Percentiles rank a stretch among this genome's conserved stretches.
Evolutionary conservation across 2,888 invertebrate species (phyloP).

Genomic region (Pristionchus arcanus): DNA sequence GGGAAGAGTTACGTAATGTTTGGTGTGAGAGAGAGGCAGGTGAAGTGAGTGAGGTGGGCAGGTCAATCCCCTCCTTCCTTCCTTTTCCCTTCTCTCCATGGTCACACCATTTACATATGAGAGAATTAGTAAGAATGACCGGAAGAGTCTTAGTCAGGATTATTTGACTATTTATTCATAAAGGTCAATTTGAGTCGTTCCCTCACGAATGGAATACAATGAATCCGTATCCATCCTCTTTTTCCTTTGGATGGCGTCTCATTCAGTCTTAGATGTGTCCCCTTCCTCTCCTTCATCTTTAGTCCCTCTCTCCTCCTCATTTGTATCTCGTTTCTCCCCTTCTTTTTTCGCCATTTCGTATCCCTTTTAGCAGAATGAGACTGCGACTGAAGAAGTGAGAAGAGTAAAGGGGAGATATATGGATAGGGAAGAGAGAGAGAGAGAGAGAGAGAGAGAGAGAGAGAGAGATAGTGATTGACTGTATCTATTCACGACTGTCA

Average conservation of each 20-base stretch:
- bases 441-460: not conserved
- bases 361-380: constrained; percentile 7
- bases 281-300: not conserved
- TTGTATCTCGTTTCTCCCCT: constrained; percentile 9
- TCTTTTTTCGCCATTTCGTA: constrained; percentile 13
- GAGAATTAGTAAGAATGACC: constrained; percentile 10
- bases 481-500: not conserved
- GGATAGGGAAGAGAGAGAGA: not conserved
- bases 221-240: not conserved
- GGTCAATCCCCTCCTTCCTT: not conserved
- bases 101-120: constrained; percentile 30
- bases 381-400: not conserved
- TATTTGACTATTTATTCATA: not conserved
- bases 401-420: no score
- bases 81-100: no score
- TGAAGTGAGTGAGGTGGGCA: constrained; percentile 6
- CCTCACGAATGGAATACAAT: not conserved
- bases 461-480: not conserved
- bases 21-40: constrained; percentile 34
- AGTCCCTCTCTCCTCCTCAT: constrained; percentile 2
- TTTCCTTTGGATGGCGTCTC: not conserved
- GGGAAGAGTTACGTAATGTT: constrained; percentile 31
- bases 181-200: not conserved
- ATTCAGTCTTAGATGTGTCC: not conserved
- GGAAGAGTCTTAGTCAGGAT: constrained; percentile 23